Percentiles rank a stretch among this genome's conserved stretches.
Conservation (phyloP, 2,888 invertebrate genomes). For the Drosophila picticornis region DNA sequence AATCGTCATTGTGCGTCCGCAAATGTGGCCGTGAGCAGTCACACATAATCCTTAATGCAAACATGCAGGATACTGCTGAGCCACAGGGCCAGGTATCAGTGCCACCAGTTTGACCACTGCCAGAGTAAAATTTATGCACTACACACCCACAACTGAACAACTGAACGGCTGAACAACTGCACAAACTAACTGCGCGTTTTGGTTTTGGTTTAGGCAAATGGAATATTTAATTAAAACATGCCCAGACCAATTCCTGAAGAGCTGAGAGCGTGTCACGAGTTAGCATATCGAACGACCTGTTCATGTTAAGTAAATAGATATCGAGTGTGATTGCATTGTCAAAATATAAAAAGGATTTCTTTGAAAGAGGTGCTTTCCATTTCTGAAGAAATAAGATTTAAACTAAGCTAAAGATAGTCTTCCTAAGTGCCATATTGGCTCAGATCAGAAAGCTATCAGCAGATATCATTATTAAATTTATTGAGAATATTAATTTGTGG, state of each 20-base stretch:
- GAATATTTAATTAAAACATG: constrained; percentile 81
- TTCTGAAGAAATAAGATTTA: too few relatives aligned
- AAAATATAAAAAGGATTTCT: neutral
- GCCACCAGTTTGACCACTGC: constrained; percentile 57
- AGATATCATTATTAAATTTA: too few relatives aligned
- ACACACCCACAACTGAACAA: constrained; percentile 26
- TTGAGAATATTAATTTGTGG: too few relatives aligned
- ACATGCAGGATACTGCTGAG: constrained; percentile 54
- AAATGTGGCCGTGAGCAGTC: constrained; percentile 53
- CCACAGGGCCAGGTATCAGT: constrained; percentile 29
- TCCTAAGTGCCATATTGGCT: too few relatives aligned
- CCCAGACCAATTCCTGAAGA: constrained; percentile 47
- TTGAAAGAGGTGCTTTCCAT: neutral
- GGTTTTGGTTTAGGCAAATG: constrained; percentile 76
- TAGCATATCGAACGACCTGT: neutral
- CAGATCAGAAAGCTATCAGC: too few relatives aligned
- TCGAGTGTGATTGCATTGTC: neutral
- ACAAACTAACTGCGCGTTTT: constrained; percentile 61
- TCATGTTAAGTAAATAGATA: neutral
- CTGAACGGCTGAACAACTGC: constrained; percentile 12
- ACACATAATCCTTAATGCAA: constrained; percentile 69
- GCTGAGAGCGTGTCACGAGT: constrained; percentile 21
- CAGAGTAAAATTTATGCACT: constrained; percentile 66
- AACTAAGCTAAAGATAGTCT: too few relatives aligned
- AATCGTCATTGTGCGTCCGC: constrained; percentile 41